phyloP scores from a whole-genome alignment of 53 echinoderm and acorn worm species.

The Henricia sp. region DNA sequence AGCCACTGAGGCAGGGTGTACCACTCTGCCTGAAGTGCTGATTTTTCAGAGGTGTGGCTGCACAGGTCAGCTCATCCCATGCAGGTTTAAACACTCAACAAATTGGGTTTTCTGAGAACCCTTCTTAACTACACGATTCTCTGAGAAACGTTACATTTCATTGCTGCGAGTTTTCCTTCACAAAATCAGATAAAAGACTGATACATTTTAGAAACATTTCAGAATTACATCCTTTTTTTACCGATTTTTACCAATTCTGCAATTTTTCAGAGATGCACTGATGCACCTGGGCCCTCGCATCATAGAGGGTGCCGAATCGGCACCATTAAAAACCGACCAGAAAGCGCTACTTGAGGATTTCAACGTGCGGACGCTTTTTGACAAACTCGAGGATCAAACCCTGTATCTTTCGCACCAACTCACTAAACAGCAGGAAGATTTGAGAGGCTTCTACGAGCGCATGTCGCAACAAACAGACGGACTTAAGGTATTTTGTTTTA shows the following conservation, averaged over 20 bases:
- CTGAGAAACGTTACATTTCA: no score
- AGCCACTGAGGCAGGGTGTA: no score
- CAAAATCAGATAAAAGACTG: background rate
- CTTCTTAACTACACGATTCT: no score
- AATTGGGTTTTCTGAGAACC: no score
- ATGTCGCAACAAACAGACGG: constrained; percentile 99
- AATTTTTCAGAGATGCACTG: constrained; percentile 78
- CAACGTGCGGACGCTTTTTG: constrained; percentile 94
- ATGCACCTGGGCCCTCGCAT: constrained; percentile 72
- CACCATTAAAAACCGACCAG: constrained; percentile 29
- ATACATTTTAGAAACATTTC: background rate
- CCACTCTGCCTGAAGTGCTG: no score
- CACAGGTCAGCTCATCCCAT: no score
- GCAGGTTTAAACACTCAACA: no score
- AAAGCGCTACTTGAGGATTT: constrained; percentile 85
- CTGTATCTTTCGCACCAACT: constrained; percentile 95
- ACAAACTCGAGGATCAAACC: constrained; percentile 97
- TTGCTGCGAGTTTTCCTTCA: no score
- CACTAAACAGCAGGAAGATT: constrained; percentile 95
- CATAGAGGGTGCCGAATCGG: constrained; percentile 69
- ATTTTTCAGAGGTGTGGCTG: no score
- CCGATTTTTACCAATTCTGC: no score
- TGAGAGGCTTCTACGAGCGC: constrained; percentile 93
- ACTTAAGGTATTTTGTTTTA: constrained; percentile 72
- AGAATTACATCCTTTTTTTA: background rate